Conservation (phyloP, 1,140 invertebrate species). For the Whitmania pigra region DNA sequence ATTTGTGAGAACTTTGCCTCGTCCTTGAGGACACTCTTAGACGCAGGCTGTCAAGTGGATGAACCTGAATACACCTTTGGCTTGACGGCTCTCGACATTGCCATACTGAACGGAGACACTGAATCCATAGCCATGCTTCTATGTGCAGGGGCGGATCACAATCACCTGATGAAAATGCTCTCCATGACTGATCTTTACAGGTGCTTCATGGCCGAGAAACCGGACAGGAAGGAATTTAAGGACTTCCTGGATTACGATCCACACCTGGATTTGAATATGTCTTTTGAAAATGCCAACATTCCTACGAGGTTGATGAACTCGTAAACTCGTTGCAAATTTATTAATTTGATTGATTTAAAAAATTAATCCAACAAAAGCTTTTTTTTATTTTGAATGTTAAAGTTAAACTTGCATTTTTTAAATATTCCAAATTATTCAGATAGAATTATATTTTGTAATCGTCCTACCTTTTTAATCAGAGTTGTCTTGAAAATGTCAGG, state of each 20-base stretch:
- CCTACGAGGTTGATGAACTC: not conserved
- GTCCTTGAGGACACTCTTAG: slow-evolving; percentile 19
- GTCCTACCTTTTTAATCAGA: no score
- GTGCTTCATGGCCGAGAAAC: not conserved
- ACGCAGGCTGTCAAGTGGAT: slow-evolving; percentile 21
- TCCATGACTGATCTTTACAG: slow-evolving; percentile 23
- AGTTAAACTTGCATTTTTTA: no score
- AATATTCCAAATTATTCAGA: no score
- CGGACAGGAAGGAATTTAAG: slow-evolving; percentile 14
- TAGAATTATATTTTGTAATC: no score
- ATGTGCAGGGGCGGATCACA: slow-evolving; percentile 18
- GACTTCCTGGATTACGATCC: slow-evolving; percentile 22
- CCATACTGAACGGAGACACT: slow-evolving; percentile 24
- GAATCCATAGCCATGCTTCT: slow-evolving; percentile 21
- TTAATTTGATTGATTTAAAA: no score
- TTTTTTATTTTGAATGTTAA: not conserved
- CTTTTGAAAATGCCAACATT: slow-evolving; percentile 23
- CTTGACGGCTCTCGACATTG: slow-evolving; percentile 25
- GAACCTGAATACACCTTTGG: slow-evolving; percentile 22
- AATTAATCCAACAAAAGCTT: not conserved
- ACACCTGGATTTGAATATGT: slow-evolving; percentile 20
- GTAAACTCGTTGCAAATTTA: not conserved
- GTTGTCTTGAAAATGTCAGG: not conserved
- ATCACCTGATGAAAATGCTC: slow-evolving; percentile 25
- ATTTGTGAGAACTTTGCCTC: slow-evolving; percentile 18